These are phyloP conservation scores for Xestoiulus laeticollis DNA, from an alignment of 2,888 invertebrate species.

Conservation along the genomic window DNA sequence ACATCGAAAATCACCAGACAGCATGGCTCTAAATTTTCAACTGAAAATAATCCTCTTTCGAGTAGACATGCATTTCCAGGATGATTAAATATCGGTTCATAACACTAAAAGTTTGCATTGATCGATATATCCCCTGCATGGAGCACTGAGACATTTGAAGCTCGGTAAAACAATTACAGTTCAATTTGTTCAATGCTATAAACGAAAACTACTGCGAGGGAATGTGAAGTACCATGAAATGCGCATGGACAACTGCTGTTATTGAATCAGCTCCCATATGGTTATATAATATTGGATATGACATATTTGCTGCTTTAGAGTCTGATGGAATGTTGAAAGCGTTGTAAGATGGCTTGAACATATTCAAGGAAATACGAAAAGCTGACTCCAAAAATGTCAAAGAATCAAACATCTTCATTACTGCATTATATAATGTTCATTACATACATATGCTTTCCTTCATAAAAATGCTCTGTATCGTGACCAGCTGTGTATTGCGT, in stretches of 20 bases:
- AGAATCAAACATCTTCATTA: not conserved
- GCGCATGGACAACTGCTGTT: not conserved
- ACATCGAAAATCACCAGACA: not conserved
- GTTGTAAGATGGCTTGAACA: not conserved
- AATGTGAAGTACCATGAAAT: not conserved
- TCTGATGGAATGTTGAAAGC: not conserved
- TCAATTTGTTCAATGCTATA: not conserved
- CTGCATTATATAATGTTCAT: too few relatives aligned
- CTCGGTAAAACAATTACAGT: too few relatives aligned
- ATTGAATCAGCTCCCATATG: not conserved
- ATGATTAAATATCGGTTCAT: not conserved
- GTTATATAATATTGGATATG: not conserved
- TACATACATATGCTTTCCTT: too few relatives aligned
- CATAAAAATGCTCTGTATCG: too few relatives aligned
- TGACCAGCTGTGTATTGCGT: too few relatives aligned
- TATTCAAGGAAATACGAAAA: not conserved
- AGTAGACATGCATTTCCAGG: not conserved
- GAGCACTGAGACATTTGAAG: not conserved
- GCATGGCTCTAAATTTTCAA: not conserved
- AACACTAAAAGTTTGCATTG: not conserved
- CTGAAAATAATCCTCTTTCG: not conserved
- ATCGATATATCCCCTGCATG: not conserved
- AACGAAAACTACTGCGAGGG: not conserved
- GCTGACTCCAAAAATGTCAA: not conserved
- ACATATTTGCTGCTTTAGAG: not conserved